Percentiles rank a stretch among this genome's conserved stretches.
Evolutionary conservation across 1,140 invertebrate species (phyloP).

Genomic region (Latrodectus geometricus): DNA sequence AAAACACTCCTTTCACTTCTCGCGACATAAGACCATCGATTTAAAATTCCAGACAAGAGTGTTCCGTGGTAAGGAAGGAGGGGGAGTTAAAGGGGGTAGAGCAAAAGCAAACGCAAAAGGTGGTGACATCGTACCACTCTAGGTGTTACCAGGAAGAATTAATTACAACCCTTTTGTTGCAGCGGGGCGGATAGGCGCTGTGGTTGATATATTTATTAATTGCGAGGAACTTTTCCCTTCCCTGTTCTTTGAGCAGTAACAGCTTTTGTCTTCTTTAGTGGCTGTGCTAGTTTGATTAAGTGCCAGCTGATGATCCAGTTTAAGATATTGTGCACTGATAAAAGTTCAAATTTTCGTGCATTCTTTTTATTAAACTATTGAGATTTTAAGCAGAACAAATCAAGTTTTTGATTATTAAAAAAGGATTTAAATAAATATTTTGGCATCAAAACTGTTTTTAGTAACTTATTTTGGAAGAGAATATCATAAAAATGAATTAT

Average conservation of each 20-base stretch:
- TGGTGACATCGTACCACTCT: neutral
- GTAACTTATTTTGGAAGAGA: no score
- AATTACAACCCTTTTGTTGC: neutral
- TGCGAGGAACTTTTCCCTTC: neutral
- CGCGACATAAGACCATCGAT: neutral
- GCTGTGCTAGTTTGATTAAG: neutral
- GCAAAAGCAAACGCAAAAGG: neutral
- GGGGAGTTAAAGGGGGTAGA: neutral
- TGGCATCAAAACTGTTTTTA: no score
- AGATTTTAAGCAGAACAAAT: no score
- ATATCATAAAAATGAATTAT: no score
- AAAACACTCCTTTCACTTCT: no score
- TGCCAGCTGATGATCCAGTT: neutral
- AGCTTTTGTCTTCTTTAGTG: neutral
- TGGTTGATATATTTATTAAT: slow-evolving; percentile 1
- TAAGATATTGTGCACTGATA: no score
- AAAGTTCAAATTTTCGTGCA: no score
- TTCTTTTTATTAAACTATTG: no score
- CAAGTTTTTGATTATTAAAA: no score
- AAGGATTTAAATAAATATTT: no score
- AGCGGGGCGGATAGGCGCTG: neutral
- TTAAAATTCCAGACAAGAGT: neutral
- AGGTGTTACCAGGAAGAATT: neutral
- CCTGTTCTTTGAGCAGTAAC: neutral
- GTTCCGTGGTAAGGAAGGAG: neutral